Evolutionary conservation across 1,140 invertebrate species (phyloP), one percentile per base, ranked within the genome.

Genomic region (Drosophila subobscura): DNA sequence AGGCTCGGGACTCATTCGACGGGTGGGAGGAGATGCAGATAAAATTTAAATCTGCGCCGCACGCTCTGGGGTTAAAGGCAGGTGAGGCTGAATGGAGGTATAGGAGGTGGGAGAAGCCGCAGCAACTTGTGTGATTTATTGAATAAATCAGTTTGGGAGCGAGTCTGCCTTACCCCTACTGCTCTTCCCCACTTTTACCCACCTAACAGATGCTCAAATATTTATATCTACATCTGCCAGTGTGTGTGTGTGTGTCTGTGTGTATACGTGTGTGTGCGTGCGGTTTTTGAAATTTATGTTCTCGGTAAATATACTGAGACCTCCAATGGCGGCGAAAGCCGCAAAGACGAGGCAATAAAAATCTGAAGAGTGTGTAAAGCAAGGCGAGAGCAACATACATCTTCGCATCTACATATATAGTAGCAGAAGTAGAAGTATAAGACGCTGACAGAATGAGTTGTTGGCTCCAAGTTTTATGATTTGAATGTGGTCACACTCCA

Each of bases 71-170:
- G 55, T 75, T 76, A 65, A 65, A 59, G 58, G 60, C 57, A 76
- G 72, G 61, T 77, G 61, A 59, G 20, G 37, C 51, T 14, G 7
- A 6, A 23, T 12, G n/a, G 4, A 22, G 33, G 4, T 44, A 6
- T 3, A 10, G 10, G 10, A 4, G 8, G 22, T 14, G 20, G 10
- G 12, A 29, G 37, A 40, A 47, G 57, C 68, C 23, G 42, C 44
- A 65, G 49, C 55, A 77, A 67, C 83, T 75, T 85, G 71, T 75
- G 77, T 86, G 83, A 85, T 86, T 86, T 85, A 85, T 85, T 85
- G 81, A 85, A 85, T 85, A 86, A 85, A 85, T 85, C 81, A 86
- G 81, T 67, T 73, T 73, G 71, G 50, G 59, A 53, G 60, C 40
- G 74, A 80, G 58, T 46, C 29, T 54, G 44, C 71, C 66, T 37